Evolutionary conservation across 1,140 invertebrate species (phyloP).

Genomic region (Aethina tumida): DNA sequence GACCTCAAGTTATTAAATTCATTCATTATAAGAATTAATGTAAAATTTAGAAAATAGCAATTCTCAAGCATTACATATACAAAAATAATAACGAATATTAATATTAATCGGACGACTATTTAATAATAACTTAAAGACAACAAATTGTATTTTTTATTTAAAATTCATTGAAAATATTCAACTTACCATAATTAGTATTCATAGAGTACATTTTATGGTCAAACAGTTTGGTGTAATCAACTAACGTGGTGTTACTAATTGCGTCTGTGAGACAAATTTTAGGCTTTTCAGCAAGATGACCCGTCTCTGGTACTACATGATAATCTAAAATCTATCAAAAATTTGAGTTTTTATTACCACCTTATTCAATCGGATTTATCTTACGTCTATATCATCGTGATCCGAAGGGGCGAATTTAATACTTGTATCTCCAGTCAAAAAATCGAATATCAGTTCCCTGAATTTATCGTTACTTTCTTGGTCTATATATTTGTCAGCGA

Average conservation of each 20-base stretch:
- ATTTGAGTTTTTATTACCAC: too few species aligned
- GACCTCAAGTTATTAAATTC: too few species aligned
- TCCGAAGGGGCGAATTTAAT: slow-evolving; percentile 70
- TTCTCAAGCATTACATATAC: slow-evolving; percentile 5
- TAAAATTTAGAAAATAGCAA: slow-evolving; percentile 5
- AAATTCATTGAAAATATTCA: slow-evolving; percentile 3
- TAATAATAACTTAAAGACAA: too few species aligned
- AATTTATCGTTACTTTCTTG: slow-evolving; percentile 91
- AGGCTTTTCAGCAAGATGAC: slow-evolving; percentile 69
- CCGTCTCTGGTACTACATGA: slow-evolving; percentile 81
- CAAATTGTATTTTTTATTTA: neutral
- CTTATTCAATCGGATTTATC: slow-evolving; percentile 9
- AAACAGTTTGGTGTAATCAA: slow-evolving; percentile 78
- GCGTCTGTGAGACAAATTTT: slow-evolving; percentile 80
- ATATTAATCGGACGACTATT: too few species aligned
- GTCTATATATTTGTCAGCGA: slow-evolving; percentile 80
- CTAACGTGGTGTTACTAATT: slow-evolving; percentile 47
- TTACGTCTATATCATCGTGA: slow-evolving; percentile 88
- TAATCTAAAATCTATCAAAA: slow-evolving; percentile 79
- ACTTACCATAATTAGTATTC: slow-evolving; percentile 59
- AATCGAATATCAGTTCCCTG: slow-evolving; percentile 79
- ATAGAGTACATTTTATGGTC: slow-evolving; percentile 81
- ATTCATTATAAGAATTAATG: slow-evolving; percentile 5
- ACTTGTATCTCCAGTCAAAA: slow-evolving; percentile 59
- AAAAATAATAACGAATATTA: too few species aligned